Conservation (phyloP, 2,797 vertebrate species). For the Phrynocephalus forsythii region DNA sequence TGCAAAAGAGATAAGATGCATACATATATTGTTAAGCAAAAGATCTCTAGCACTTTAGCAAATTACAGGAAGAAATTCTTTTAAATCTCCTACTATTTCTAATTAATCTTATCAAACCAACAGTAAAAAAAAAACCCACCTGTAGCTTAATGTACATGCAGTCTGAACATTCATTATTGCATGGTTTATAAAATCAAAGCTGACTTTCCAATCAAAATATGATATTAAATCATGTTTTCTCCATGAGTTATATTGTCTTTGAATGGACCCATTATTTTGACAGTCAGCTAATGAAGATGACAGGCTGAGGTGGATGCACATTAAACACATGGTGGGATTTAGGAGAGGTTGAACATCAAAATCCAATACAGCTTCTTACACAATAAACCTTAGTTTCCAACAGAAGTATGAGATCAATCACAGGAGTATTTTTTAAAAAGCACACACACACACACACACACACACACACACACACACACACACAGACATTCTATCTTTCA, state of each 20-base stretch:
- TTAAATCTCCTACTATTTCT: conserved; percentile 47
- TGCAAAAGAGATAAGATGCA: background rate
- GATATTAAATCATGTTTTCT: conserved; percentile 46
- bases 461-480: too few species aligned
- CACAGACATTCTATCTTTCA: conserved; percentile 38
- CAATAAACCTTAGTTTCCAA: conserved; percentile 37
- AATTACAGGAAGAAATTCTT: conserved; percentile 21
- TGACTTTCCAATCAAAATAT: conserved; percentile 34
- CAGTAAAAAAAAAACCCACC: conserved; percentile 8
- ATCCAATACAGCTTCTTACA: conserved; percentile 47
- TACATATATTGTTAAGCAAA: conserved; percentile 28
- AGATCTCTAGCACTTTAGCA: conserved; percentile 30
- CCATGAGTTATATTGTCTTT: conserved; percentile 45
- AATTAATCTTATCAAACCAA: conserved; percentile 39
- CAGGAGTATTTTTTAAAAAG: conserved; percentile 29
- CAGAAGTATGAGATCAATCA: conserved; percentile 37
- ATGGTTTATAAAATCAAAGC: conserved; percentile 40
- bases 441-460: conserved; percentile 3
- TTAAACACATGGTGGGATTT: conserved; percentile 43
- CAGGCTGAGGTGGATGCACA: conserved; percentile 37
- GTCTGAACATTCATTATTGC: conserved; percentile 27
- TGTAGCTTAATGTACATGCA: conserved; percentile 47
- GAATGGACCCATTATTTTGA: conserved; percentile 39
- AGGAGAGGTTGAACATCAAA: conserved; percentile 36
- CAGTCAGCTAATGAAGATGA: conserved; percentile 49